Conservation (phyloP, 2,797 vertebrate genomes). For the Sciurus carolinensis region DNA sequence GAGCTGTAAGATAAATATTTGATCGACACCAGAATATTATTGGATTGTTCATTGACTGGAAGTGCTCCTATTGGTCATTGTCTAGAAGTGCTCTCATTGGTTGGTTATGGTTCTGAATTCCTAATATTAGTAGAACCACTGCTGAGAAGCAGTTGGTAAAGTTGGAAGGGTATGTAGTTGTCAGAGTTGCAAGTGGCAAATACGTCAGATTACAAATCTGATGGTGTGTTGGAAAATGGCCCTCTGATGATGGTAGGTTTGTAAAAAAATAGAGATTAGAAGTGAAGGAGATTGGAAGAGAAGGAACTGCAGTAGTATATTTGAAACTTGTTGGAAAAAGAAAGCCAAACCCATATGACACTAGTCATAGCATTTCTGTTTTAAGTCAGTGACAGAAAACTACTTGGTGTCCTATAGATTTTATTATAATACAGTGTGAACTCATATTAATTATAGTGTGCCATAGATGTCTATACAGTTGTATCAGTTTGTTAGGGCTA, state of each 20-base stretch:
- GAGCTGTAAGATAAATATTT: slow-evolving; percentile 21
- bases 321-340: slow-evolving; percentile 50
- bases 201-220: slow-evolving; percentile 23
- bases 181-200: slow-evolving; percentile 35
- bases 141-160: slow-evolving; percentile 34
- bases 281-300: not conserved
- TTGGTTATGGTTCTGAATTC: slow-evolving; percentile 34
- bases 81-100: not conserved
- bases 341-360: not conserved
- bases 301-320: not conserved
- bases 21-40: not conserved
- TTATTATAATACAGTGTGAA: slow-evolving; percentile 13
- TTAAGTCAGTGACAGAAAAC: not conserved
- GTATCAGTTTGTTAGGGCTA: slow-evolving; percentile 17
- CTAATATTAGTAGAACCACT: not conserved
- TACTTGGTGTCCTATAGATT: not conserved
- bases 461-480: not conserved
- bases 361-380: not conserved
- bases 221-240: slow-evolving; percentile 13
- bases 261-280: not conserved
- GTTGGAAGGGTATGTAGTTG: not conserved
- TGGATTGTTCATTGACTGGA: slow-evolving; percentile 8
- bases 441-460: not conserved
- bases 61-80: not conserved
- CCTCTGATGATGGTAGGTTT: not conserved